Percentiles rank a stretch among this genome's conserved stretches.
Evolutionary conservation across 2,797 vertebrate species (phyloP).

Genomic region (Echiichthys vipera): DNA sequence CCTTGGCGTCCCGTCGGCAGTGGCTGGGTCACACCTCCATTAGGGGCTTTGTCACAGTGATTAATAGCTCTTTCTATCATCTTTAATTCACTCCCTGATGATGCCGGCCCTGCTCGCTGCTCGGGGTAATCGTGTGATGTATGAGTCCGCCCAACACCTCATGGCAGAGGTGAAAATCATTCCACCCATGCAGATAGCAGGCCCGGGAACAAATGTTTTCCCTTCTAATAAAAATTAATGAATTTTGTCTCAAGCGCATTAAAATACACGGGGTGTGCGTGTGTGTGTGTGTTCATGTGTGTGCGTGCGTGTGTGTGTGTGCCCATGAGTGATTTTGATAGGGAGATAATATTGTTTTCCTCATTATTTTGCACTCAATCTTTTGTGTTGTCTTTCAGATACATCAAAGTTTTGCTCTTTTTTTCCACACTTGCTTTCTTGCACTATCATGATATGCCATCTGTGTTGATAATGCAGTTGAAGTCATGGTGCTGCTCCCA

Average conservation of each 20-base stretch:
- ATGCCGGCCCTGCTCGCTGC: slow-evolving; percentile 95
- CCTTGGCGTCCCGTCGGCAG: slow-evolving; percentile 91
- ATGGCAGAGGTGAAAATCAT: slow-evolving; percentile 99
- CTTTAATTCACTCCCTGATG: slow-evolving; percentile 99
- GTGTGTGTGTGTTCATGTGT: slow-evolving; percentile 34
- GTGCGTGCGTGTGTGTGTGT: slow-evolving; percentile 15
- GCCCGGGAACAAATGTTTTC: slow-evolving; percentile 94
- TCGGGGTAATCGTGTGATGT: slow-evolving; percentile 99
- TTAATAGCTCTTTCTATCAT: slow-evolving; percentile 99
- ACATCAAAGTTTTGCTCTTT: slow-evolving; percentile 20
- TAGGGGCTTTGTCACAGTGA: slow-evolving; percentile 99
- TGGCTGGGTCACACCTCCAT: slow-evolving; percentile 98
- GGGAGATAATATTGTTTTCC: slow-evolving; percentile 52
- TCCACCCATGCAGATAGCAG: slow-evolving; percentile 97
- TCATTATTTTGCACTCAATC: slow-evolving; percentile 40
- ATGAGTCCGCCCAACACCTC: slow-evolving; percentile 97
- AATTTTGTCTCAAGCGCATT: slow-evolving; percentile 89
- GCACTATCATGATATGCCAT: slow-evolving; percentile 48
- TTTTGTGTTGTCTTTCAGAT: slow-evolving; percentile 40
- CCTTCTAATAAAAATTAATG: slow-evolving; percentile 97
- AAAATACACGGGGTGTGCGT: slow-evolving; percentile 42
- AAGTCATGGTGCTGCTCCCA: slow-evolving; percentile 50
- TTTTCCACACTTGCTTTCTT: slow-evolving; percentile 10
- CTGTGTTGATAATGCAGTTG: slow-evolving; percentile 48
- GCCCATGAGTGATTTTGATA: slow-evolving; percentile 41